Evolutionary conservation across 1,140 invertebrate species (phyloP).

Genomic region (Pogonomyrmex barbatus): DNA sequence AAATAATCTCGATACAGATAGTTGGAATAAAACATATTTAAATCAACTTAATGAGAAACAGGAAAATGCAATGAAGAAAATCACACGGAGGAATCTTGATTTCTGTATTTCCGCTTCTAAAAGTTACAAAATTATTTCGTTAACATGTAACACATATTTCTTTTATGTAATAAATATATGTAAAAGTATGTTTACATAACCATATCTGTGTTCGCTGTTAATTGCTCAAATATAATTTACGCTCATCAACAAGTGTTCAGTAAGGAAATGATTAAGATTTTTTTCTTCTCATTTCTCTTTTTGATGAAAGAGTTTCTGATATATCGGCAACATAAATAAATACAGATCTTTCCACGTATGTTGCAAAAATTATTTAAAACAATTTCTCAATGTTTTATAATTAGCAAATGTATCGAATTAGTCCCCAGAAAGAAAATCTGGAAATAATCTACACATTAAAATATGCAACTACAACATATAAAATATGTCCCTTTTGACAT

Average conservation of each 20-base stretch:
- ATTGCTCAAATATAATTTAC: slow-evolving; percentile 7
- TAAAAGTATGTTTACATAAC: background rate
- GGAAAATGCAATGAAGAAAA: background rate
- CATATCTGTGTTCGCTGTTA: background rate
- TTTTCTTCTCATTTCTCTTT: background rate
- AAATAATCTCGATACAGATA: background rate
- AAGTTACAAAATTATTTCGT: background rate
- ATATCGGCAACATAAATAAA: background rate
- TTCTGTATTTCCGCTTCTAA: background rate
- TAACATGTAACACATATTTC: background rate
- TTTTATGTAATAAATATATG: background rate
- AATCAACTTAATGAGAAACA: background rate
- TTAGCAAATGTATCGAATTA: background rate
- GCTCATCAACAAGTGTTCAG: background rate
- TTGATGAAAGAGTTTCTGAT: background rate
- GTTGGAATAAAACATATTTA: background rate
- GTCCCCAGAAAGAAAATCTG: background rate
- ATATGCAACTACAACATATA: background rate
- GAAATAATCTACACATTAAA: background rate
- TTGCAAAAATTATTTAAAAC: background rate
- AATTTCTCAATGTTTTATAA: background rate
- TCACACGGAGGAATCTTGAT: background rate
- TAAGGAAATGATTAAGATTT: background rate
- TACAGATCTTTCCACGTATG: background rate
- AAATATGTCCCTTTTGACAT: background rate